These are phyloP conservation scores for Centruroides vittatus DNA, from an alignment of 1,140 invertebrate genomes.

Conservation along the genomic window DNA sequence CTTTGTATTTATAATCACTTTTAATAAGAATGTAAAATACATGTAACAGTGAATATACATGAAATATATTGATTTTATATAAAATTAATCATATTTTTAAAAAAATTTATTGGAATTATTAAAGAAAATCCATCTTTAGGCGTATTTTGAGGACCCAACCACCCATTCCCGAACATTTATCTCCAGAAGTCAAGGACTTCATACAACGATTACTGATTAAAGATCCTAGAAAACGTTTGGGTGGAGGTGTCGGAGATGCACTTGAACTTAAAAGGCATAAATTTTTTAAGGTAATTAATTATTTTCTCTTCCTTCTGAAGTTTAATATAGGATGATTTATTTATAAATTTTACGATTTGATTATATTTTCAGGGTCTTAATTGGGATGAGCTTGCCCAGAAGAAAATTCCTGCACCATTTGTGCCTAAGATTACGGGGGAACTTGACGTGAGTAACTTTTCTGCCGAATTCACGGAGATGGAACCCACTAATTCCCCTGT, in stretches of 20 bases:
- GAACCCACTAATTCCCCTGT: conserved; percentile 78
- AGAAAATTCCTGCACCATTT: conserved; percentile 63
- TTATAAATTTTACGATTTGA: too few relatives aligned
- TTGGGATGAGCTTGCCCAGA: conserved; percentile 57
- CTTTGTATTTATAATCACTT: too few relatives aligned
- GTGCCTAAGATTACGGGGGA: conserved; percentile 54
- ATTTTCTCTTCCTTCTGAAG: not conserved
- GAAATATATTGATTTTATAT: not conserved
- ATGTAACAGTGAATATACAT: not conserved
- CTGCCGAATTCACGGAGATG: conserved; percentile 89
- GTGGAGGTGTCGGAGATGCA: conserved; percentile 62
- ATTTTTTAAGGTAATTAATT: conserved; percentile 50
- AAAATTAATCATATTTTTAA: not conserved
- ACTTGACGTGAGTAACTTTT: conserved; percentile 88
- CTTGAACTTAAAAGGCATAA: conserved; percentile 69
- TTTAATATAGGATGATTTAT: too few relatives aligned
- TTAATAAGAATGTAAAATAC: too few relatives aligned
- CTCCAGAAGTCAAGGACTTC: conserved; percentile 44
- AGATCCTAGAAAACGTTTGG: conserved; percentile 68
- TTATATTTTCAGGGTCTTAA: conserved; percentile 40
- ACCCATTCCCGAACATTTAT: conserved; percentile 59
- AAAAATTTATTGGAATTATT: not conserved
- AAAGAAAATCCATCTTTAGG: not conserved
- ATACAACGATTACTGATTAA: conserved; percentile 67
- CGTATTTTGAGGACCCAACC: conserved; percentile 75